Percentiles rank a stretch among this genome's conserved stretches.
Evolutionary conservation across 2,113 vertebrate genomes (phyloP).

Genomic region (Perca flavescens): DNA sequence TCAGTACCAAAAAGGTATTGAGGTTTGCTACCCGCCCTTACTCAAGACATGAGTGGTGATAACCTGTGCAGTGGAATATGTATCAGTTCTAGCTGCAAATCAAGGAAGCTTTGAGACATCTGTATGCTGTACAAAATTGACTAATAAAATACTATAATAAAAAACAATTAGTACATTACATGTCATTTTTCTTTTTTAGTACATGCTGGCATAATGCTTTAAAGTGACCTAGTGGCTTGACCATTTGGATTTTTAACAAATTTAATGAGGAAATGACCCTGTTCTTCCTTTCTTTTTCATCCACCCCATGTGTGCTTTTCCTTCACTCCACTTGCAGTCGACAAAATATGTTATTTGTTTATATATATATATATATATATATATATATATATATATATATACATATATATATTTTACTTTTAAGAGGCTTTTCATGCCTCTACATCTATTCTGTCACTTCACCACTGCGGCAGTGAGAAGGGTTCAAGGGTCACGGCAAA

Average conservation of each 20-base stretch:
- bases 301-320: slow-evolving; percentile 8
- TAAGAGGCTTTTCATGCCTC: slow-evolving; percentile 72
- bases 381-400: neutral
- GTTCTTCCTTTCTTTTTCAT: neutral
- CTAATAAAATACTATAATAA: neutral
- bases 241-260: neutral
- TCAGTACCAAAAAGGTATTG: neutral
- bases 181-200: too few relatives aligned
- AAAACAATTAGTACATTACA: neutral
- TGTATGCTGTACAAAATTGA: neutral
- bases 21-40: neutral
- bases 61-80: neutral
- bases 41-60: neutral
- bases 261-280: neutral
- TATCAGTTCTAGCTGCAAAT: neutral
- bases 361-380: neutral
- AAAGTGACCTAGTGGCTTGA: neutral
- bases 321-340: slow-evolving; percentile 36
- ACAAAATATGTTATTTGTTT: slow-evolving; percentile 40
- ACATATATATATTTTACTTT: slow-evolving; percentile 14
- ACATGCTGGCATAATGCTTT: neutral
- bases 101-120: neutral
- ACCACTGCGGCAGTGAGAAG: slow-evolving; percentile 48
- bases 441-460: slow-evolving; percentile 73
- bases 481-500: slow-evolving; percentile 65